Percentiles rank a stretch among this genome's conserved stretches.
Conservation (phyloP, 2,888 invertebrate species). For the Artemia sinica region DNA sequence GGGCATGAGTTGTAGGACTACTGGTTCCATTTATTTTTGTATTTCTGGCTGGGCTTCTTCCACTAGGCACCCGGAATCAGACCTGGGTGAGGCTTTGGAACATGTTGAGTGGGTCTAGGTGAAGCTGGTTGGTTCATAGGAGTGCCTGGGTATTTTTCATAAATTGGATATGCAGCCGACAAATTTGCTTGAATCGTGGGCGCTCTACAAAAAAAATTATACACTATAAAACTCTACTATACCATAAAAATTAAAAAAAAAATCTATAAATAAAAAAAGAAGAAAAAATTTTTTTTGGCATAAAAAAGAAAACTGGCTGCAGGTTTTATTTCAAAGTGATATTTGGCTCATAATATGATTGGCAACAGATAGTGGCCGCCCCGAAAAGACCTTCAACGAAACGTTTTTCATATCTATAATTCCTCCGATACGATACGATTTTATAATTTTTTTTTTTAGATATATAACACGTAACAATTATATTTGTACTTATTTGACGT, state of each 20-base stretch:
- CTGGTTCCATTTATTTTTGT: neutral
- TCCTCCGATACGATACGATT: no score
- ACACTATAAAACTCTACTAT: no score
- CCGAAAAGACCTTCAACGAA: no score
- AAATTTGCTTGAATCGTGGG: conserved; percentile 1
- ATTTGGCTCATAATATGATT: no score
- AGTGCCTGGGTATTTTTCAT: neutral
- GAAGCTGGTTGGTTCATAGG: neutral
- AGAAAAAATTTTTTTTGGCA: no score
- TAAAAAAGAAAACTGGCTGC: neutral
- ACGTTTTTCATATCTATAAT: no score
- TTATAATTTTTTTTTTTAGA: no score
- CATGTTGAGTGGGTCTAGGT: neutral
- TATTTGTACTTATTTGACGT: no score
- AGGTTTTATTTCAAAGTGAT: no score
- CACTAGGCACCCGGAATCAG: conserved; percentile 36
- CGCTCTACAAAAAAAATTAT: neutral
- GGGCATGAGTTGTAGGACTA: conserved; percentile 24
- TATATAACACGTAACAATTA: no score
- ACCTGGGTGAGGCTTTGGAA: conserved; percentile 37
- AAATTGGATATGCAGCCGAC: neutral
- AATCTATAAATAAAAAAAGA: no score
- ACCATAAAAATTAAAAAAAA: neutral
- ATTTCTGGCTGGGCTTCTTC: conserved; percentile 28
- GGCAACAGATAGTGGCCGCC: no score